Conservation (phyloP, 2,888 invertebrate species). For the Eudasyphora cyanicolor region DNA sequence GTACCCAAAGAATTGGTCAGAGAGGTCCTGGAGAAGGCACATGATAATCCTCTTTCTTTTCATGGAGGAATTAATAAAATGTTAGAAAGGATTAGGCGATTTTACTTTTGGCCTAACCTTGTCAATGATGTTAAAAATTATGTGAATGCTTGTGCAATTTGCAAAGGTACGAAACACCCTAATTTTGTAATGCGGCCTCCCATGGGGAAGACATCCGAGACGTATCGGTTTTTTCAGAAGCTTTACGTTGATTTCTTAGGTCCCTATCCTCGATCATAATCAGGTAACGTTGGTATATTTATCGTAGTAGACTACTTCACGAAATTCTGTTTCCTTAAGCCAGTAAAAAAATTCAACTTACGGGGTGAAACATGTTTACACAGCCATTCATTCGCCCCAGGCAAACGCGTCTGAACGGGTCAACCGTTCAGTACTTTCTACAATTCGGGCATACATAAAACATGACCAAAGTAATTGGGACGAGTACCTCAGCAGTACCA, state of each 20-base stretch:
- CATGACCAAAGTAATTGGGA: too few species aligned
- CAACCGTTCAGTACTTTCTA: slow-evolving; percentile 46
- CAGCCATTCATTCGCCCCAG: too few species aligned
- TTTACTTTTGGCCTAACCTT: slow-evolving; percentile 47
- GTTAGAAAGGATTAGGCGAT: slow-evolving; percentile 25
- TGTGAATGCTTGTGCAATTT: slow-evolving; percentile 33
- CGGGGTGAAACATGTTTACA: slow-evolving; percentile 41
- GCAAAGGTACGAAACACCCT: slow-evolving; percentile 46
- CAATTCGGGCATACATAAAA: slow-evolving; percentile 45
- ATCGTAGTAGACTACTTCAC: slow-evolving; percentile 56
- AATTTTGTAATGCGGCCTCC: slow-evolving; percentile 40
- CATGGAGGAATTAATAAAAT: slow-evolving; percentile 50
- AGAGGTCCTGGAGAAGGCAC: slow-evolving; percentile 7
- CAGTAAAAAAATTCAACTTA: slow-evolving; percentile 54
- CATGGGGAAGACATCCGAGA: slow-evolving; percentile 11
- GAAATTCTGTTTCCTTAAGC: slow-evolving; percentile 53
- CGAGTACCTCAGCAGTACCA: too few species aligned
- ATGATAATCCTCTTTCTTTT: slow-evolving; percentile 16
- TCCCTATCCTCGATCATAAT: slow-evolving; percentile 26
- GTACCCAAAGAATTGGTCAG: slow-evolving; percentile 37
- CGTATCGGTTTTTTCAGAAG: slow-evolving; percentile 39
- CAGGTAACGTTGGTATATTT: slow-evolving; percentile 51
- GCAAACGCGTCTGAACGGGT: too few species aligned
- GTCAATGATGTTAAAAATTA: slow-evolving; percentile 41
- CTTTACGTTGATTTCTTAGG: slow-evolving; percentile 2